These are phyloP conservation scores for Gallinago jamesoni DNA, from an alignment of 2,113 vertebrate genomes.

Conservation along the genomic window DNA sequence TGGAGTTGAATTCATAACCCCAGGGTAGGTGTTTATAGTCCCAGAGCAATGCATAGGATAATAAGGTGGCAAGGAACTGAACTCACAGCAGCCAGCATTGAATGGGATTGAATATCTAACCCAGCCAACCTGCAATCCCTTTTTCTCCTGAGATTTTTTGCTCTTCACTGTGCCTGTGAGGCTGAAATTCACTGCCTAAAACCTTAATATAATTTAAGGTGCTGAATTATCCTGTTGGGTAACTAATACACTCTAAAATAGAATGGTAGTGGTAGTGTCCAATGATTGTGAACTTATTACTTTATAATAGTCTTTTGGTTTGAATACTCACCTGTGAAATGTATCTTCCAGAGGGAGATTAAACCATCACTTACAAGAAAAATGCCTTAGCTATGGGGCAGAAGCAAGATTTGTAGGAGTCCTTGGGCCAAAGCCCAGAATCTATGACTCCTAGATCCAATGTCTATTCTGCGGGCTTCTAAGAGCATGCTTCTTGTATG, in stretches of 20 bases:
- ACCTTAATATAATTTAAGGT: not conserved
- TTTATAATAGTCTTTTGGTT: not conserved
- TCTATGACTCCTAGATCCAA: not conserved
- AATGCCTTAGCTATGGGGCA: not conserved
- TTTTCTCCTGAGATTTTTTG: not conserved
- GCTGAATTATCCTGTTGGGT: not conserved
- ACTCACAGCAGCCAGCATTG: not conserved
- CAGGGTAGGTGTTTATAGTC: not conserved
- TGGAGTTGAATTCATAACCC: not conserved
- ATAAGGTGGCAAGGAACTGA: not conserved
- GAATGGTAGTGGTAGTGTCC: not conserved
- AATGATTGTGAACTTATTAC: not conserved
- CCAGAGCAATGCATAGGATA: not conserved
- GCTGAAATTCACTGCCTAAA: not conserved
- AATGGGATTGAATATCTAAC: not conserved
- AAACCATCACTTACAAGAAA: not conserved
- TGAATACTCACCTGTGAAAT: not conserved
- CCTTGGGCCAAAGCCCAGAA: not conserved
- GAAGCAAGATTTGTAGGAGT: not conserved
- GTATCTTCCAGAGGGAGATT: not conserved
- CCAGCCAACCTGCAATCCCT: not conserved
- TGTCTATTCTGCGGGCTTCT: not conserved
- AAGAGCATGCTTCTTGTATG: rapidly evolving
- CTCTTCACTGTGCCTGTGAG: not conserved
- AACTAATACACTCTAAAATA: not conserved